phyloP scores from a whole-genome alignment of 2,113 vertebrate genomes.

The Leptodactylus fuscus region DNA sequence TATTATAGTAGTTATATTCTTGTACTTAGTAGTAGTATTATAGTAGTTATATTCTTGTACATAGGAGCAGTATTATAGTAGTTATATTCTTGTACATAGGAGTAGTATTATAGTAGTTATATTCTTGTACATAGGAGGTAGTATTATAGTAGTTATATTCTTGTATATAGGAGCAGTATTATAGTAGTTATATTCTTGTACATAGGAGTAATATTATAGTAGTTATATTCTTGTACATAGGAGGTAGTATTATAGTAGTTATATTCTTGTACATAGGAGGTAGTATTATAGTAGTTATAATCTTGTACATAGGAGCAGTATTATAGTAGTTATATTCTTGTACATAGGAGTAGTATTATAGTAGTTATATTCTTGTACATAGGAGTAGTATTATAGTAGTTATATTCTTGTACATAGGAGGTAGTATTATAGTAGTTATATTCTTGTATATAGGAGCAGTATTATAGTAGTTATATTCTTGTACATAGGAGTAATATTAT shows the following conservation, averaged over 20 bases:
- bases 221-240: too few relatives aligned
- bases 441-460: not conserved
- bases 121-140: not conserved
- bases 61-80: conserved; percentile 1
- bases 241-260: too few relatives aligned
- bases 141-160: too few relatives aligned
- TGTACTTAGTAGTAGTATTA: too few relatives aligned
- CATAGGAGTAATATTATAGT: too few relatives aligned
- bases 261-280: too few relatives aligned
- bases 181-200: conserved; percentile 2
- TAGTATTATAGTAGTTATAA: not conserved
- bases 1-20: too few relatives aligned
- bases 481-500: not conserved
- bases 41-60: not conserved
- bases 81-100: not conserved
- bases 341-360: not conserved
- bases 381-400: too few relatives aligned
- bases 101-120: not conserved
- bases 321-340: conserved; percentile 6
- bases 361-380: not conserved
- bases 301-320: not conserved
- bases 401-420: too few relatives aligned
- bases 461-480: not conserved
- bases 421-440: conserved; percentile 6
- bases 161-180: not conserved